Evolutionary conservation across 1,140 invertebrate species (phyloP), one percentile per base, ranked within the genome.

Genomic region (Berghia stephanieae): DNA sequence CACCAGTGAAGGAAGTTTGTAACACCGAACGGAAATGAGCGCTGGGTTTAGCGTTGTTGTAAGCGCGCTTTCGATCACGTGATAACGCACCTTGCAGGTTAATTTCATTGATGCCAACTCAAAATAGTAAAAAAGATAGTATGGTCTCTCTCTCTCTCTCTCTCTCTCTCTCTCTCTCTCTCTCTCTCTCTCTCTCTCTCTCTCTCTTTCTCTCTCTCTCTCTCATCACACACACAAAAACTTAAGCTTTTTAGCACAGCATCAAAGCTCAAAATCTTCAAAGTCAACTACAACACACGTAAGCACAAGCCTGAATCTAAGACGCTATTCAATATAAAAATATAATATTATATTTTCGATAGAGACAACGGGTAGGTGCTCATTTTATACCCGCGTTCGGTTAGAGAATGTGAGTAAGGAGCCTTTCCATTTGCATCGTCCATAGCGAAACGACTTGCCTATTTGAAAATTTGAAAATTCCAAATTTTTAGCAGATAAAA

Each of bases 51-150:
- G 67, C 71, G 63, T 71, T 70, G 34, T 69, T 52, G 42, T 74
- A 42, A 66, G 40, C 66, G 52, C 63, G 43, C 72, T 52, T 68
- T 24, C 18, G 52, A 46, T 79, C 77, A 79, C 75, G 77, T 79
- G 78, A 78, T 42, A 36, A 77, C 40, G 52, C 52, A 81, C 71
- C 69, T 49, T 75, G 43, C 67, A 70, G 44, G 77, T 43, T 27
- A 46, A 70, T 67, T 44, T 68, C 43, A 66, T 8, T n/a, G n/a
- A 21, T 13, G 49, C 18, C 1, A 8, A 18, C 24, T 36, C 27
- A 38, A 6, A 13, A 31, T n/a, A 34, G 31, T 21, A 27, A 71
- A 3, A 31, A 2, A 71, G 18, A 71, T 8, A 2, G 8, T 38
- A 6, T 5, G 31, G 13, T 31, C 21, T 60, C 8, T 60, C 21